Evolutionary conservation across 2,888 invertebrate genomes (phyloP).

Genomic region (Euclidia mi): DNA sequence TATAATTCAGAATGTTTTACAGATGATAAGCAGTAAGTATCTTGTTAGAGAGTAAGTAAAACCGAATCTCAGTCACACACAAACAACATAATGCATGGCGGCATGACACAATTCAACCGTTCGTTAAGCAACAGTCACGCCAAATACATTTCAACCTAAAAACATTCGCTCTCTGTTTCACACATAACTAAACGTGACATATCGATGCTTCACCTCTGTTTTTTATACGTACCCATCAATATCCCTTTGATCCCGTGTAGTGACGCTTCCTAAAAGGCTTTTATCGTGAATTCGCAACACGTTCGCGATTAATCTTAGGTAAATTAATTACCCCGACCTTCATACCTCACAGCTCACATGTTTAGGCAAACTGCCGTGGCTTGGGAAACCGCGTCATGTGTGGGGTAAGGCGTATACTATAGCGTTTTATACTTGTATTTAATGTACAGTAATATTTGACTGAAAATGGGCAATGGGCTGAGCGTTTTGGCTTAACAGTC

Average conservation of each 20-base stretch:
- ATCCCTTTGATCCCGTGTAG: constrained; percentile 39
- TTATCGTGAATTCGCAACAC: constrained; percentile 65
- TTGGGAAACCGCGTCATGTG: constrained; percentile 61
- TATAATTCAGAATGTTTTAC: too few species aligned
- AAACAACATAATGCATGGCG: too few species aligned
- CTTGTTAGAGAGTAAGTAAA: too few species aligned
- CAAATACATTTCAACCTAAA: neutral
- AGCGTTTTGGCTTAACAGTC: too few species aligned
- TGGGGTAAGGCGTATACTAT: constrained; percentile 39
- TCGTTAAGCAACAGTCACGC: neutral
- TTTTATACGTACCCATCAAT: constrained; percentile 33
- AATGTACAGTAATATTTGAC: too few species aligned
- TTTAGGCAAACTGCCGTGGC: constrained; percentile 72
- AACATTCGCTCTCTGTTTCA: constrained; percentile 2
- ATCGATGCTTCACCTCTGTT: constrained; percentile 10
- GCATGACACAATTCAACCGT: too few species aligned
- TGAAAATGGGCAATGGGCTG: too few species aligned
- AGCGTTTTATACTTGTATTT: constrained; percentile 37
- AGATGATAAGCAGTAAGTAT: too few species aligned
- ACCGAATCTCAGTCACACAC: too few species aligned
- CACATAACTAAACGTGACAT: constrained; percentile 13
- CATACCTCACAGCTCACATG: constrained; percentile 78
- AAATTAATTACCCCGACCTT: constrained; percentile 84
- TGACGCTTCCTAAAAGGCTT: constrained; percentile 55
- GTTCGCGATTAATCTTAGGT: constrained; percentile 77